Evolutionary conservation across 1,140 invertebrate species (phyloP).

Genomic region (Reticulitermes speratus): DNA sequence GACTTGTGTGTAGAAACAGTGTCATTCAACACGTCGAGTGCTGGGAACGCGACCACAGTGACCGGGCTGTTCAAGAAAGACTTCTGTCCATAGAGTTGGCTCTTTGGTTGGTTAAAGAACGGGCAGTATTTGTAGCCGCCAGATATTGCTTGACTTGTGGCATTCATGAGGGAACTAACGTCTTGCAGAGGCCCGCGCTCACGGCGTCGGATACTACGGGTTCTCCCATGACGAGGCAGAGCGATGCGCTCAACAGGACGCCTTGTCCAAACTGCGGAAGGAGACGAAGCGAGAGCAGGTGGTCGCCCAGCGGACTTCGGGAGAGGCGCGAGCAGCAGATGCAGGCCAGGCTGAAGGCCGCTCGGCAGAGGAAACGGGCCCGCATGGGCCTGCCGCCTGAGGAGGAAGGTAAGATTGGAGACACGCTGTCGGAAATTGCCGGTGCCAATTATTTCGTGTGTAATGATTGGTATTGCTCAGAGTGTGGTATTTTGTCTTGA

Average conservation of each 20-base stretch:
- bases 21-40: too few species aligned
- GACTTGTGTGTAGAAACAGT: too few species aligned
- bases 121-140: too few species aligned
- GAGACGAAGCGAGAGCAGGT: conserved; percentile 69
- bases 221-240: conserved; percentile 82
- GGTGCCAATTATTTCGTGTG: background rate
- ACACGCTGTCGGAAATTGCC: too few species aligned
- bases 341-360: conserved; percentile 72
- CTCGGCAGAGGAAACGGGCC: conserved; percentile 71
- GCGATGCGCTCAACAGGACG: conserved; percentile 72
- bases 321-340: conserved; percentile 67
- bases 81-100: too few species aligned
- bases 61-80: too few species aligned
- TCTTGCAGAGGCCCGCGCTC: conserved; percentile 73
- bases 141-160: too few species aligned
- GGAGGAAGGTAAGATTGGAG: conserved; percentile 42
- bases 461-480: background rate
- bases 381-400: conserved; percentile 72
- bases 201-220: conserved; percentile 85
- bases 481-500: background rate
- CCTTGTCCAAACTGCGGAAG: conserved; percentile 65
- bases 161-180: too few species aligned
- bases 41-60: too few species aligned
- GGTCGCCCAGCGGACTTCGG: conserved; percentile 60
- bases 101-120: too few species aligned